Evolutionary conservation across 2,797 vertebrate species (phyloP).

Genomic region (Danio aesculapii): DNA sequence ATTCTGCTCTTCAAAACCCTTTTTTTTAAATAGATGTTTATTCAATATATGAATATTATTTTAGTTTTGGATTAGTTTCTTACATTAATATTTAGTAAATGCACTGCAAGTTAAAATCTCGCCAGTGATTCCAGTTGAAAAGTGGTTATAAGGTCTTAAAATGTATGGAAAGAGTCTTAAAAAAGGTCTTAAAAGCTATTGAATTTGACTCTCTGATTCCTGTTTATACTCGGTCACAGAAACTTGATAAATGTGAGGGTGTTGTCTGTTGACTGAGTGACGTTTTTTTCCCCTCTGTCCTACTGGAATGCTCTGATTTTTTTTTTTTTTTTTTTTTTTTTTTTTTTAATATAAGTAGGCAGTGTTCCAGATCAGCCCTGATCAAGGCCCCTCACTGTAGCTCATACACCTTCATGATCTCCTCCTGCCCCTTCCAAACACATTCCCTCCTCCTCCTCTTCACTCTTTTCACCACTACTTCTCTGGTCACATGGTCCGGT

Average conservation of each 20-base stretch:
- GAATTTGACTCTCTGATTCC: too few species aligned
- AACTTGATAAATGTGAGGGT: slow-evolving; percentile 53
- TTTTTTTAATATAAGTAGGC: slow-evolving; percentile 37
- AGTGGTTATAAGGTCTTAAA: too few species aligned
- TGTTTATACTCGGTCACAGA: background rate
- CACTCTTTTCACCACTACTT: slow-evolving; percentile 18
- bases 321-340: slow-evolving; percentile 31
- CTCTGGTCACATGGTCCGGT: slow-evolving; percentile 38
- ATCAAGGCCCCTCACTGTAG: slow-evolving; percentile 37
- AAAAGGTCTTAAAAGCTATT: too few species aligned
- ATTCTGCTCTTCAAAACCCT: background rate
- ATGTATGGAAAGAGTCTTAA: too few species aligned
- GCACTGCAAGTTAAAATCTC: too few species aligned
- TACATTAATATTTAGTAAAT: too few species aligned
- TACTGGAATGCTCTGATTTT: slow-evolving; percentile 58
- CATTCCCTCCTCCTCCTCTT: background rate
- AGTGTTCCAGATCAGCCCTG: slow-evolving; percentile 53
- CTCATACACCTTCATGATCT: slow-evolving; percentile 2
- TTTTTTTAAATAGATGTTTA: too few species aligned
- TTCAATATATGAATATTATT: too few species aligned
- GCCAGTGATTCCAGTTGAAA: too few species aligned
- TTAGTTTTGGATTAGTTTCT: too few species aligned
- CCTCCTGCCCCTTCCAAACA: background rate
- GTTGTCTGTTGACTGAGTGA: slow-evolving; percentile 56
- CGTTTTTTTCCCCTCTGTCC: background rate